These are phyloP conservation scores for Baccha elongata DNA, from an alignment of 2,888 invertebrate species.

Conservation along the genomic window DNA sequence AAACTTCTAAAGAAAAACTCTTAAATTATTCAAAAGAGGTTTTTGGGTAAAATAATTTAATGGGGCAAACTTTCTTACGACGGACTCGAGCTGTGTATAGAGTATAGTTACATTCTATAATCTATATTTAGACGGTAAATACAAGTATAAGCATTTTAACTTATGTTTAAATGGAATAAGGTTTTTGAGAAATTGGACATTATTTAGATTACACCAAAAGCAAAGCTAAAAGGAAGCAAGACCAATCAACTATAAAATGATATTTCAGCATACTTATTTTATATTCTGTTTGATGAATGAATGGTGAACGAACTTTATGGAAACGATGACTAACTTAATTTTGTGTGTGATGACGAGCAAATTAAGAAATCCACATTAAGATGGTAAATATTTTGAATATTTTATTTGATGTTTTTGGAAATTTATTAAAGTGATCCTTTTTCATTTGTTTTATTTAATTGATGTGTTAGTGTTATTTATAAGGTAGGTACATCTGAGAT, in stretches of 20 bases:
- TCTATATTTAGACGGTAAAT: too few species aligned
- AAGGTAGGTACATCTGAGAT: too few species aligned
- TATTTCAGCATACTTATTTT: constrained; percentile 41
- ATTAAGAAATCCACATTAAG: constrained; percentile 3
- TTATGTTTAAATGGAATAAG: too few species aligned
- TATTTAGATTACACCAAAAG: too few species aligned
- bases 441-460: too few species aligned
- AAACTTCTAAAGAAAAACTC: constrained; percentile 32
- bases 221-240: background rate
- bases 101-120: too few species aligned
- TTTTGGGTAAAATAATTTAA: too few species aligned
- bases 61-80: too few species aligned
- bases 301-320: background rate
- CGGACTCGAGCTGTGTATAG: too few species aligned
- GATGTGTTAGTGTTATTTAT: too few species aligned
- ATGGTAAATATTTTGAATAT: constrained; percentile 19
- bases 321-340: background rate
- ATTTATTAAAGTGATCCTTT: background rate
- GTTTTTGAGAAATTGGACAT: too few species aligned
- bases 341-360: background rate
- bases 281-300: constrained; percentile 45
- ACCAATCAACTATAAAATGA: constrained; percentile 44
- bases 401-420: constrained; percentile 7
- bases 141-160: too few species aligned
- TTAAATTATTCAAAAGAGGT: constrained; percentile 57